phyloP scores from a whole-genome alignment of 2,797 vertebrate genomes.

The Emys orbicularis region DNA sequence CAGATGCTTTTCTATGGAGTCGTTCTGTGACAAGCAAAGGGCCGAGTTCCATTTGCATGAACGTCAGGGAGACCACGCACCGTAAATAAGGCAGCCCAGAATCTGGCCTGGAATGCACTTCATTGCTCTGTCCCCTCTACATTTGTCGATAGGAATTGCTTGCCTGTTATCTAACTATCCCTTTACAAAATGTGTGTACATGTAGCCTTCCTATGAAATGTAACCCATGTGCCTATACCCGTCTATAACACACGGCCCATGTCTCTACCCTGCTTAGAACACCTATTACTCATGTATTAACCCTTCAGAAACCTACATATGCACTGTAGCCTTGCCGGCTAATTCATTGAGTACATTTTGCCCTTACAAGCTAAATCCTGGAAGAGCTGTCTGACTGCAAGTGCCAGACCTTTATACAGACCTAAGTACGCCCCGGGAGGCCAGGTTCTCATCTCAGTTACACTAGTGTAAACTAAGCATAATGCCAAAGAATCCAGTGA shows the following conservation, averaged over 20 bases:
- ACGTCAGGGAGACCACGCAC: not conserved
- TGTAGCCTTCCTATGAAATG: not conserved
- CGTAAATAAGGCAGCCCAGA: not conserved
- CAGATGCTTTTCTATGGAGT: not conserved
- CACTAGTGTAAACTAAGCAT: rapidly evolving
- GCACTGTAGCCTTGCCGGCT: not conserved
- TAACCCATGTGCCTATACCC: too few relatives aligned
- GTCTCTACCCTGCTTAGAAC: not conserved
- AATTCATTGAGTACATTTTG: not conserved
- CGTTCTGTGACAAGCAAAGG: not conserved
- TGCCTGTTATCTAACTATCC: not conserved
- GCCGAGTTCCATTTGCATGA: not conserved
- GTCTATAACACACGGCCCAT: not conserved
- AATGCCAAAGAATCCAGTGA: not conserved
- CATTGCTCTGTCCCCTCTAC: not conserved
- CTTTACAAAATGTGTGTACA: not conserved
- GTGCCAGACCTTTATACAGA: not conserved
- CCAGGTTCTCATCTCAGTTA: not conserved
- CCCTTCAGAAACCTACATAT: not conserved
- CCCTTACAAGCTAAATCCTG: not conserved
- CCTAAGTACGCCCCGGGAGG: not conserved
- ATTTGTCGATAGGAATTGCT: not conserved
- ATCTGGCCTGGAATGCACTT: not conserved
- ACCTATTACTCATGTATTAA: not conserved
- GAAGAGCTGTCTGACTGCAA: not conserved